Conservation (phyloP, 2,797 vertebrate species). For the Gila robusta region DNA sequence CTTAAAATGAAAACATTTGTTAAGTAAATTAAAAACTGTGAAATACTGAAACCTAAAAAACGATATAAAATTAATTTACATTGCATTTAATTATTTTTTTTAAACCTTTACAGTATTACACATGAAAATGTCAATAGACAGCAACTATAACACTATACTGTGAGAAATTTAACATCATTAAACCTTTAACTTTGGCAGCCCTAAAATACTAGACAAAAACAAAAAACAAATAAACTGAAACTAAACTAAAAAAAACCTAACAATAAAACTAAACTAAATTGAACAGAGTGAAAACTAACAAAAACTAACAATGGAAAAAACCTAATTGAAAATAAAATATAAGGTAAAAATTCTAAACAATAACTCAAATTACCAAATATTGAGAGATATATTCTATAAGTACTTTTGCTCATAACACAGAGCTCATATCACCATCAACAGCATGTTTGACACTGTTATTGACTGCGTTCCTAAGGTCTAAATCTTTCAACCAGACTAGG, state of each 20-base stretch:
- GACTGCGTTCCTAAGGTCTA: background rate
- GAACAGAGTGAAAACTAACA: background rate
- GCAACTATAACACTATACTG: background rate
- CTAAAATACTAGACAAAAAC: background rate
- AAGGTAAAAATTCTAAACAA: background rate
- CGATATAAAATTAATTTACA: background rate
- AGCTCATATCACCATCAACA: background rate
- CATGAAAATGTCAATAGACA: background rate
- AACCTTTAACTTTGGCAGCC: background rate
- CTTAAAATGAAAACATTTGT: background rate
- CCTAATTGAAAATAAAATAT: background rate
- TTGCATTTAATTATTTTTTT: background rate
- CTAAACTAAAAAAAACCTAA: background rate
- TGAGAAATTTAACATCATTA: background rate
- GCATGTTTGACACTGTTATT: background rate
- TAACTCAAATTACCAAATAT: background rate
- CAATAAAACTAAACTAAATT: background rate
- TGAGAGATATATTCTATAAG: background rate
- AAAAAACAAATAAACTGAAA: background rate
- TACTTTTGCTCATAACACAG: background rate
- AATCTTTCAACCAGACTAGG: no score
- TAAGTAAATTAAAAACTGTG: background rate
- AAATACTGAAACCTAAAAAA: background rate
- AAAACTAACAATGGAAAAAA: background rate
- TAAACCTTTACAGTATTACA: background rate